Conservation (phyloP, 1,140 invertebrate genomes). For the Chionoecetes opilio region DNA sequence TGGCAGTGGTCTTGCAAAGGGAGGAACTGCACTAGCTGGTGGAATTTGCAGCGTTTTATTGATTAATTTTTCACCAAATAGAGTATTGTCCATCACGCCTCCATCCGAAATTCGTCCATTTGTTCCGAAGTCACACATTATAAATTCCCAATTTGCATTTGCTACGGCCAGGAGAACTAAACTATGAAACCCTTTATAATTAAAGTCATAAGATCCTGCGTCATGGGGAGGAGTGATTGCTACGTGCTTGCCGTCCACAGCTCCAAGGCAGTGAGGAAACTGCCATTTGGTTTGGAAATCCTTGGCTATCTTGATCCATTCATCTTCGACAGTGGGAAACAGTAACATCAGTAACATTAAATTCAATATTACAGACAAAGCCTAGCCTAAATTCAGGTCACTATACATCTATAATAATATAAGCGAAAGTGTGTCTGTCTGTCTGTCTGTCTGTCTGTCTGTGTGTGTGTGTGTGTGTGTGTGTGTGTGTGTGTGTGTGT, state of each 20-base stretch:
- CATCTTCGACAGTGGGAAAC: background rate
- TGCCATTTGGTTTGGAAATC: background rate
- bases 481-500: too few species aligned
- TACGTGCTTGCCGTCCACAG: constrained; percentile 40
- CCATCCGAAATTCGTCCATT: constrained; percentile 35
- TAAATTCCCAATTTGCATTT: constrained; percentile 5
- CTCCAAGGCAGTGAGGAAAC: constrained; percentile 31
- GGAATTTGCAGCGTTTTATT: too few species aligned
- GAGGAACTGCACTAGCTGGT: too few species aligned
- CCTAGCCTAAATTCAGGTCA: too few species aligned
- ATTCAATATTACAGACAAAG: too few species aligned
- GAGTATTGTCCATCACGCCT: background rate
- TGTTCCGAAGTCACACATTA: background rate
- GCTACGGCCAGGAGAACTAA: constrained; percentile 19
- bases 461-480: too few species aligned
- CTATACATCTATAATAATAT: too few species aligned
- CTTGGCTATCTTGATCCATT: background rate
- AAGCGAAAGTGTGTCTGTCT: too few species aligned
- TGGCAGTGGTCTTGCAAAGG: too few species aligned
- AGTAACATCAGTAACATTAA: too few species aligned
- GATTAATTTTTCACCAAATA: too few species aligned
- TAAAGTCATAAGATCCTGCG: background rate
- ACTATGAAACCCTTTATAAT: background rate
- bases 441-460: too few species aligned
- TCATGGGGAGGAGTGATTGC: background rate